These are phyloP conservation scores for Lasioglossum calceatum DNA, from an alignment of 2,888 invertebrate genomes.

Conservation along the genomic window DNA sequence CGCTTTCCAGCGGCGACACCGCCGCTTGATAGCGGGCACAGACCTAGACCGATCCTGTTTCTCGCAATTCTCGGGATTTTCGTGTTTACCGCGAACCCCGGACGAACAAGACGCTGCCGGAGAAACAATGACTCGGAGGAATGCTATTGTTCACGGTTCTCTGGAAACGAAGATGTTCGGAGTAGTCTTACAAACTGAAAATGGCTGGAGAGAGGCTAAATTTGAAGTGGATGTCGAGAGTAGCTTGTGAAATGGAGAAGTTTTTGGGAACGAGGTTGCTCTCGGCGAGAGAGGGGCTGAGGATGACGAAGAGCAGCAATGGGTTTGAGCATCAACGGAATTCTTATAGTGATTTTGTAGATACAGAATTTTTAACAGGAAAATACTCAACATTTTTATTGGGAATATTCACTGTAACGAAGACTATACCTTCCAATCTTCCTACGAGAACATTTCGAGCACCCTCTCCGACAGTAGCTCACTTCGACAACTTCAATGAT, in stretches of 20 bases:
- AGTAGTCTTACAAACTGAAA: neutral
- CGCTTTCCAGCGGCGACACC: constrained; percentile 43
- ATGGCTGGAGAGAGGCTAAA: neutral
- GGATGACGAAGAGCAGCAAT: neutral
- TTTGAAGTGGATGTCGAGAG: neutral
- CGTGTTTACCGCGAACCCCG: neutral
- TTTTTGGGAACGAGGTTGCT: neutral
- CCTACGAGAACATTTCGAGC: neutral
- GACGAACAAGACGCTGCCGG: neutral
- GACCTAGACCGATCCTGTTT: constrained; percentile 47
- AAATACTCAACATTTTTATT: neutral
- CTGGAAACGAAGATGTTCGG: neutral
- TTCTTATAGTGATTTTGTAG: neutral
- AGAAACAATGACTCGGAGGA: constrained; percentile 1
- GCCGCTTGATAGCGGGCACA: constrained; percentile 58
- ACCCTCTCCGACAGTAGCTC: neutral
- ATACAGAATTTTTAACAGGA: neutral
- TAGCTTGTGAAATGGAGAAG: neutral
- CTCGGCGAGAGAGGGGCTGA: neutral
- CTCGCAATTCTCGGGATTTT: constrained; percentile 35
- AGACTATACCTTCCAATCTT: too few species aligned
- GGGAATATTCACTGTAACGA: neutral
- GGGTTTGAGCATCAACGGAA: neutral
- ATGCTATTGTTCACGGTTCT: constrained; percentile 11
- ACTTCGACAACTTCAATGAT: neutral